Base-by-base conservation (phyloP, 2,113 vertebrate genomes). In the Mola mola region DNA sequence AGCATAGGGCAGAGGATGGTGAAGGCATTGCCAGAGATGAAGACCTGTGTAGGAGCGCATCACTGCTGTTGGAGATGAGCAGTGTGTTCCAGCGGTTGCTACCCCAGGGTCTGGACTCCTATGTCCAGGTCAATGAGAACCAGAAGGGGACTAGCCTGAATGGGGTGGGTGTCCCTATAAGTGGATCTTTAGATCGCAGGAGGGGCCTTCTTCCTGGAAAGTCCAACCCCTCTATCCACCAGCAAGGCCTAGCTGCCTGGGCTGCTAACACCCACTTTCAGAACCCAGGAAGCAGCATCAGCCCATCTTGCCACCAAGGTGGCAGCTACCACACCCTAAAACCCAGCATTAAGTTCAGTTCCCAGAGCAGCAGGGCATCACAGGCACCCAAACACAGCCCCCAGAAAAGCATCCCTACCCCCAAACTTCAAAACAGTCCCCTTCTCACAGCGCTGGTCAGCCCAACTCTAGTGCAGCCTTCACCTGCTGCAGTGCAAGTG, bases 261-360 rank as follows among this genome's bases (percentile, higher is more conserved):
- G 97, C 97, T 7, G 96, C 96, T 66, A 98, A 94, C 68, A 97
- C 96, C 0, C 96, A 99, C 66, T 98, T 98, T 74, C 97, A 98
- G 77, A 98, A 96, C 42, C 96, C 96, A 3, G 88, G 94, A 1
- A 93, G 31, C 82, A 92, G 41, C 75, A 89, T 90, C 0, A 94
- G 92, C 0, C 90, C 94, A 11, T 91, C 93, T 1, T 90, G 93
- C 79, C 88, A 80, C 41, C 87, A 83, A 37, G 74, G 52, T 0
- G 83, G 85, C 4, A 86, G 69, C 61, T 90, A 89, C 72, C 87
- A 89, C 74, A 90, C 89, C n/a, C 81, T 90, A 17, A 89, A 90
- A 41, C 77, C 89, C 49, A 86, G 49, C 81, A 88, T 78, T 64
- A 89, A 88, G 74, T 81, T 91, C 0, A 79, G 93, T 0, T 92